Base-by-base conservation (phyloP, 2,113 vertebrate species). In the Otocyon megalotis region DNA sequence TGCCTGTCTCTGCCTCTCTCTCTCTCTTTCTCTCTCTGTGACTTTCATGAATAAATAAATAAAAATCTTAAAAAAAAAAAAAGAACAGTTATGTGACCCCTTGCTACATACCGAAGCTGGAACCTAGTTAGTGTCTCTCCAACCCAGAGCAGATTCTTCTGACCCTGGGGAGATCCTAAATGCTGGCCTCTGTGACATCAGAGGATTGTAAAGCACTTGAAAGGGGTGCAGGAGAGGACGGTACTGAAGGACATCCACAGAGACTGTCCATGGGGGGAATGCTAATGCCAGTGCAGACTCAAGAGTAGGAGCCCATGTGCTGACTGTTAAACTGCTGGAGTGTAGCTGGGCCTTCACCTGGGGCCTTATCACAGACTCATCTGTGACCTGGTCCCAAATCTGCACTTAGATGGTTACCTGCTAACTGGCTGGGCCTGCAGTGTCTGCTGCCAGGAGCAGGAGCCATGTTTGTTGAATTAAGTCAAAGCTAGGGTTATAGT, bases 371-470 rank as follows among this genome's bases (percentile, higher is more conserved):
- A 43, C 6, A 54, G 72, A 20, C 58, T 93, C 85, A 48, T 11
- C 19, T n/a, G 74, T 14, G 50, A 50, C 32, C 13, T 32, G 60
- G 74, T 60, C 62, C 20, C 56, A 65, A 30, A 76, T 24, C 76
- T 58, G 37, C 7, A 15, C 35, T 50, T 60, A 82, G 7, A 90
- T 8, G 54, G 24, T 15, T 20, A 50, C 22, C 48, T 12, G 20
- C 32, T 13, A 0, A 56, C 53, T 91, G 37, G 24, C 10, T 12
- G 43, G 32, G 65, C 3, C 22, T 79, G 13, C 43, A 37, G 26
- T 0, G 0, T 24, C 5, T 26, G 35, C 60, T 11, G 16, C 32
- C 26, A 53, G 50, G 28, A 60, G 12, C 26, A 3, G 4, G 32
- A 28, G 32, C 32, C 6, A 15, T 32, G 54, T 37, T 48, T 4